Base-by-base conservation (phyloP, 2,888 invertebrate species). In the Junonia oenone region DNA sequence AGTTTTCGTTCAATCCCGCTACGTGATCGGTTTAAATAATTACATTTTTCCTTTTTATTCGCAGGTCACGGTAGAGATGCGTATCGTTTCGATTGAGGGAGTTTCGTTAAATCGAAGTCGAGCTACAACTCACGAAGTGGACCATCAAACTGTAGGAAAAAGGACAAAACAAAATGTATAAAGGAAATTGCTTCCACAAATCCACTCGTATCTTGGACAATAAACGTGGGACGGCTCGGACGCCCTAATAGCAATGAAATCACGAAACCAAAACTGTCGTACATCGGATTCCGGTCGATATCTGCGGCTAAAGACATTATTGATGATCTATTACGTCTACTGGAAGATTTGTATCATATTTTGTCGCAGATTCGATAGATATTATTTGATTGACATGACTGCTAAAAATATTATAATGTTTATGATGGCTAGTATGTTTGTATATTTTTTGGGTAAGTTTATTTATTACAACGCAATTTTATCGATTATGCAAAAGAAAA, bases 171-270 rank as follows among this genome's bases (percentile, higher is more conserved):
- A 89, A 90, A 90, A 90, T 88, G 88, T 88, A 90, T 89, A 90
- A 86, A 89, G 90, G 88, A 90, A 89, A 90, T 90, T 89, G 90
- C 88, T 88, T 89, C 87, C 88, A 89, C 90, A 89, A 90, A 90
- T 90, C 88, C 86, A 90, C 86, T 90, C 87, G 84, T 90, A 89
- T 90, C 90, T 89, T 81, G 81, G 81, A 83, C 90, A 89, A 88
- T 90, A 90, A 89, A 90, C 80, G 87, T 85, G 77, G 73, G 83
- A 78, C 80, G 82, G 83, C 73, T 73, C 78, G 79, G 76, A 81
- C 83, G 75, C 87, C 86, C 87, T 90, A 88, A 89, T 89, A 87
- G 89, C 88, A 89, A 90, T 88, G 87, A 86, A 89, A 89, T 90
- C 89, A 89, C 84, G 84, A 86, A 89, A 87, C 87, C 88, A 87